Conservation (phyloP, 1,140 invertebrate species). For the Drosophila obscura region DNA sequence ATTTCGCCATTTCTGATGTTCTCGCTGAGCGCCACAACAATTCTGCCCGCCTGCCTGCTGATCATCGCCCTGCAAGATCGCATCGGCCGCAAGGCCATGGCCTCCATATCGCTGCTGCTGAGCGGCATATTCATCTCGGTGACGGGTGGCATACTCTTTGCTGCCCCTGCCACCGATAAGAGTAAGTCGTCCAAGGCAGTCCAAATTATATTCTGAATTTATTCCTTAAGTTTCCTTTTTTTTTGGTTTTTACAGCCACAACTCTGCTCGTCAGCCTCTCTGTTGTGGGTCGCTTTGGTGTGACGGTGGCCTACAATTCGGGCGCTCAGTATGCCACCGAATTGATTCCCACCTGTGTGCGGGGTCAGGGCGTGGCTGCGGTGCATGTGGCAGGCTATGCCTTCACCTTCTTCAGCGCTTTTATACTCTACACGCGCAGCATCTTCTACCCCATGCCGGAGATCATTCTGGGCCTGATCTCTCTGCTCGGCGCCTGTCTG, state of each 20-base stretch:
- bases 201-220: not conserved
- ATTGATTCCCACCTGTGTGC: conserved; percentile 87
- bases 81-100: conserved; percentile 86
- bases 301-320: conserved; percentile 88
- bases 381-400: conserved; percentile 86
- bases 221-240: not conserved
- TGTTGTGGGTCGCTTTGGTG: conserved; percentile 86
- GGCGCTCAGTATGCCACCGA: conserved; percentile 88
- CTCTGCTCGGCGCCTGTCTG: conserved; percentile 85
- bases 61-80: conserved; percentile 86
- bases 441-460: conserved; percentile 85
- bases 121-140: conserved; percentile 85
- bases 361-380: conserved; percentile 86
- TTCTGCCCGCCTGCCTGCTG: conserved; percentile 86
- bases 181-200: conserved; percentile 49
- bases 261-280: conserved; percentile 65
- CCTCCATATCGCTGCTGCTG: conserved; percentile 85
- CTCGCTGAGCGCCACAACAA: conserved; percentile 85
- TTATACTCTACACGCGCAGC: conserved; percentile 76
- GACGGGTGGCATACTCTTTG: conserved; percentile 65
- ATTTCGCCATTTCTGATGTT: conserved; percentile 86
- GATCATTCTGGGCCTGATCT: conserved; percentile 84
- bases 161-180: conserved; percentile 34
- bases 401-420: conserved; percentile 79
- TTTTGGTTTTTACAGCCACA: conserved; percentile 27